Evolutionary conservation across 1,140 invertebrate genomes (phyloP).

Genomic region (Heliconius hewitsoni): DNA sequence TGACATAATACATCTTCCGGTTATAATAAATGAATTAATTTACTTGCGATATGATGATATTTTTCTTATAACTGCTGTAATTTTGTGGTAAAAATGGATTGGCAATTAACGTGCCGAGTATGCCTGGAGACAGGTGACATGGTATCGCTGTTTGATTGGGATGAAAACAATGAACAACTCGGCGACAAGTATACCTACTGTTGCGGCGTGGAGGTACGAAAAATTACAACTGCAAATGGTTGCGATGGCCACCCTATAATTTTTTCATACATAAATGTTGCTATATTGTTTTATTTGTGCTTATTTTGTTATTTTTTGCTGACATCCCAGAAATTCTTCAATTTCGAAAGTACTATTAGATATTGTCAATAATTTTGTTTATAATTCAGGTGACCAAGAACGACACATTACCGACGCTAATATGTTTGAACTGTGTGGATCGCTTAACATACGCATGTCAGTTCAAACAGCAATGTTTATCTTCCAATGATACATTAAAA

Average conservation of each 20-base stretch:
- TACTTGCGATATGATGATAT: conserved; percentile 39
- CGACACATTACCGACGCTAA: conserved; percentile 76
- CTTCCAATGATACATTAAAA: conserved; percentile 76
- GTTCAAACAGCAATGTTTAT: conserved; percentile 78
- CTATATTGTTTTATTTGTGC: conserved; percentile 73
- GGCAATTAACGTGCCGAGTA: conserved; percentile 82
- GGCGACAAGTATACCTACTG: conserved; percentile 82
- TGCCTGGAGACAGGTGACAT: conserved; percentile 81
- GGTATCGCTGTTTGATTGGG: conserved; percentile 81
- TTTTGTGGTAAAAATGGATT: conserved; percentile 74
- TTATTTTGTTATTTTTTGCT: conserved; percentile 69
- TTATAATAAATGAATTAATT: conserved; percentile 42
- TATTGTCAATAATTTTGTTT: conserved; percentile 40
- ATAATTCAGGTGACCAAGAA: conserved; percentile 71
- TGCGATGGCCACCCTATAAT: conserved; percentile 80
- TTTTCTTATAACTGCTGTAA: conserved; percentile 17
- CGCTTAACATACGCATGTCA: conserved; percentile 77
- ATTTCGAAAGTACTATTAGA: conserved; percentile 38
- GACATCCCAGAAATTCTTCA: conserved; percentile 66
- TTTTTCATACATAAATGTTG: conserved; percentile 78
- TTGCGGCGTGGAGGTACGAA: conserved; percentile 79
- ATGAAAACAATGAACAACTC: conserved; percentile 82
- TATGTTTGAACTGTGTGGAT: conserved; percentile 78
- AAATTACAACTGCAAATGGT: conserved; percentile 79
- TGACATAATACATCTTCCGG: conserved; percentile 45